phyloP scores from a whole-genome alignment of 2,113 vertebrate genomes.

The Toxotes jaculatrix region DNA sequence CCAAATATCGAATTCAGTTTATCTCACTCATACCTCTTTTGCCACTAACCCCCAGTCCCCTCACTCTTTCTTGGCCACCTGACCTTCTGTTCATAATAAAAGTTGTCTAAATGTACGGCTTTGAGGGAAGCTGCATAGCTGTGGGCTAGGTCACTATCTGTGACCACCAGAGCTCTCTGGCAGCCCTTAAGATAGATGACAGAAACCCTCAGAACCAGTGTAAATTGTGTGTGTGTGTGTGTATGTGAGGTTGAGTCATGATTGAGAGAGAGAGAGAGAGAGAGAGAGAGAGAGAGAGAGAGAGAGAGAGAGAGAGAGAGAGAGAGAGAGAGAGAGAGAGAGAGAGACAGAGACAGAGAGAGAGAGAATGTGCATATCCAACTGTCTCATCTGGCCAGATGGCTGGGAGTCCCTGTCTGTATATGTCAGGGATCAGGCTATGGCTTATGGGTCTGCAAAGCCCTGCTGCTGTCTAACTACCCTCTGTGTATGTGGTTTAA shows the following conservation, averaged over 20 bases:
- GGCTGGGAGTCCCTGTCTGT: slow-evolving; percentile 63
- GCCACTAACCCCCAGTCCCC: not conserved
- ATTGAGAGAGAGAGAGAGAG: not conserved
- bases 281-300: not conserved
- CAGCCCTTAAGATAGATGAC: slow-evolving; percentile 54
- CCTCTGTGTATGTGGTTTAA: slow-evolving; percentile 30
- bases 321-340: not conserved
- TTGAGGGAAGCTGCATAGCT: slow-evolving; percentile 47
- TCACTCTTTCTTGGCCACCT: slow-evolving; percentile 18
- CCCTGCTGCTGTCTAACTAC: slow-evolving; percentile 51
- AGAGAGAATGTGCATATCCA: slow-evolving; percentile 22
- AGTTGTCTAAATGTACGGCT: slow-evolving; percentile 42
- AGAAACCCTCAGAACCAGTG: slow-evolving; percentile 51
- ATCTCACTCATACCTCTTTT: not conserved
- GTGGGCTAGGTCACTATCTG: slow-evolving; percentile 71
- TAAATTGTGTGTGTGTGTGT: slow-evolving; percentile 21
- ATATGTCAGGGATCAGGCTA: slow-evolving; percentile 63
- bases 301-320: no score
- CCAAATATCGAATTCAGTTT: slow-evolving; percentile 15
- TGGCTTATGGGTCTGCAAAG: slow-evolving; percentile 62
- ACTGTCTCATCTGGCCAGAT: slow-evolving; percentile 72
- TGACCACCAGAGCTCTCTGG: slow-evolving; percentile 69
- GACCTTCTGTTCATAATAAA: slow-evolving; percentile 45
- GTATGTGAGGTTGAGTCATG: slow-evolving; percentile 24
- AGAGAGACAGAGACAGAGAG: not conserved